Evolutionary conservation across 2,888 invertebrate genomes (phyloP).

Genomic region (Trichacis sp.): DNA sequence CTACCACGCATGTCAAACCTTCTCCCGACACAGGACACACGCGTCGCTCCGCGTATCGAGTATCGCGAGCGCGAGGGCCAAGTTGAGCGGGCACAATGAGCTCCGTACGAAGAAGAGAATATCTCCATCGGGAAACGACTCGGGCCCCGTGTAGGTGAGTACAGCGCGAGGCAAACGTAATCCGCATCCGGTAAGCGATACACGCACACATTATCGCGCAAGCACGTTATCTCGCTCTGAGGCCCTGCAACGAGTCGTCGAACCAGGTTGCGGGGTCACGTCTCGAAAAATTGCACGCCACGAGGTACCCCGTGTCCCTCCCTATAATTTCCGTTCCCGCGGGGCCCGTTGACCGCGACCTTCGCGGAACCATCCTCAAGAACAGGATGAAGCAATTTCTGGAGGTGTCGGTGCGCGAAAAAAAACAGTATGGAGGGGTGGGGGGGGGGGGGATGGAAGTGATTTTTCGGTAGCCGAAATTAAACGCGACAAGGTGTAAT

Average conservation of each 20-base stretch:
- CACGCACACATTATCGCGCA: neutral
- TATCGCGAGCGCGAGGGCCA: neutral
- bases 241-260: constrained; percentile 40
- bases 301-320: constrained; percentile 48
- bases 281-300: constrained; percentile 56
- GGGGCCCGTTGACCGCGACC: constrained; percentile 18
- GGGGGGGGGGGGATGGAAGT: too few species aligned
- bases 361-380: neutral
- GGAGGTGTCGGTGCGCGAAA: neutral
- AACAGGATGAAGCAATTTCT: neutral
- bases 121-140: constrained; percentile 31
- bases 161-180: constrained; percentile 26
- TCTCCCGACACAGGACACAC: neutral
- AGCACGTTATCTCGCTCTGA: too few species aligned
- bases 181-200: constrained; percentile 35
- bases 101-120: constrained; percentile 31
- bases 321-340: constrained; percentile 51
- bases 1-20: too few species aligned
- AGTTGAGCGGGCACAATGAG: constrained; percentile 22
- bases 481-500: constrained; percentile 43
- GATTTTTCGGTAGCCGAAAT: constrained; percentile 37
- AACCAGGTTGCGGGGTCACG: constrained; percentile 50
- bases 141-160: constrained; percentile 27
- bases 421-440: too few species aligned
- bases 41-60: neutral